Conservation (phyloP, 2,797 vertebrate species). For the Ctenochaetus hawaiiensis region DNA sequence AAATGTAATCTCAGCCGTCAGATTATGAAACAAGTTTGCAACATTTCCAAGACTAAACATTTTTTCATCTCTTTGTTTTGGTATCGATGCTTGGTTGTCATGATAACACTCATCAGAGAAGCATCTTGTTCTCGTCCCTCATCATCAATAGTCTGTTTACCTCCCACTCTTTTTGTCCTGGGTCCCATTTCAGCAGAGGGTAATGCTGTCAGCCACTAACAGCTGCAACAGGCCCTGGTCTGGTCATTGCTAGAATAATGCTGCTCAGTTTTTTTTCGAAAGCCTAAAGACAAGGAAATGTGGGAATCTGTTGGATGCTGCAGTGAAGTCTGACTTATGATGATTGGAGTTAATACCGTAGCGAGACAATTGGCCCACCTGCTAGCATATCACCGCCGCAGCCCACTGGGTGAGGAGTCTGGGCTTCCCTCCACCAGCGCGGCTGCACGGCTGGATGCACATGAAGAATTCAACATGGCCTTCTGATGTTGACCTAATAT, state of each 20-base stretch:
- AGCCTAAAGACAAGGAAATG: conserved; percentile 55
- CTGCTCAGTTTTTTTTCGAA: conserved; percentile 18
- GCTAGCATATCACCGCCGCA: conserved; percentile 46
- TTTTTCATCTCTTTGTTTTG: not conserved
- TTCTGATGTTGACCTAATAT: conserved; percentile 53
- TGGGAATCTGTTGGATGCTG: conserved; percentile 72
- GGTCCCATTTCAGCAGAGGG: conserved; percentile 54
- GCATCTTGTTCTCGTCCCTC: conserved; percentile 39
- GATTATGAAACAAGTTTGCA: not conserved
- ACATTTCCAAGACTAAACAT: not conserved
- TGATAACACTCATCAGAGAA: conserved; percentile 22
- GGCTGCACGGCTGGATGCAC: conserved; percentile 64
- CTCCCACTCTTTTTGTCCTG: conserved; percentile 19
- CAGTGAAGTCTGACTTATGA: conserved; percentile 72
- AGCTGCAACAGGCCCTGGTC: conserved; percentile 69
- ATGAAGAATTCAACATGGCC: conserved; percentile 57
- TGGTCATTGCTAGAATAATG: conserved; percentile 27
- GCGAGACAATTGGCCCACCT: conserved; percentile 73
- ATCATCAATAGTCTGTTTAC: conserved; percentile 9
- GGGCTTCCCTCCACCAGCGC: conserved; percentile 41
- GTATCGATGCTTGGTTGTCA: conserved; percentile 34
- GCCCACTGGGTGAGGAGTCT: conserved; percentile 51
- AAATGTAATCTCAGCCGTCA: not conserved
- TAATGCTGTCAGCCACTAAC: conserved; percentile 71
- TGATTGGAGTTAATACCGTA: conserved; percentile 70